Conservation (phyloP, 2,888 invertebrate species). For the Tenodera sinensis region DNA sequence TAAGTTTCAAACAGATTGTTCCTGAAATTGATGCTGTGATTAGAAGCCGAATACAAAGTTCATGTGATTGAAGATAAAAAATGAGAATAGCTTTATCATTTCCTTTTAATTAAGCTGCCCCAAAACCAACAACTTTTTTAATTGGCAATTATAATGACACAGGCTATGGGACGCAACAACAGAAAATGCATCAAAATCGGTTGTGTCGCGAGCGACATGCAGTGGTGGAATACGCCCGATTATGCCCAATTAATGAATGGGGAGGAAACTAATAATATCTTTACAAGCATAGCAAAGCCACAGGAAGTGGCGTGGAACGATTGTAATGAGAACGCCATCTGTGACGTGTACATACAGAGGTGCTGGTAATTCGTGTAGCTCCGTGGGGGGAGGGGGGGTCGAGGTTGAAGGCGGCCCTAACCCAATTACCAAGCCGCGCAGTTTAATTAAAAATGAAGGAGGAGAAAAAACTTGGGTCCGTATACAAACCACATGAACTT, state of each 20-base stretch:
- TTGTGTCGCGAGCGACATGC: background rate
- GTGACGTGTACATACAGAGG: background rate
- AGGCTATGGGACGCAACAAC: no score
- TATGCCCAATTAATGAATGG: background rate
- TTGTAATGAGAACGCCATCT: background rate
- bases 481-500: background rate
- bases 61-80: no score
- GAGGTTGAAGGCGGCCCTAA: background rate
- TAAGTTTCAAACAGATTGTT: no score
- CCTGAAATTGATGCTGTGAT: no score
- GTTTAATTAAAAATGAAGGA: background rate
- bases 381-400: background rate
- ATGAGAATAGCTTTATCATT: no score
- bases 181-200: background rate
- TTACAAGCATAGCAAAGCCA: background rate
- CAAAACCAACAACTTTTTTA: no score
- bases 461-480: background rate
- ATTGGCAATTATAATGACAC: no score
- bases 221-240: background rate
- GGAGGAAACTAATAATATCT: background rate
- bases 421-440: background rate
- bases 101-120: no score
- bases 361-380: background rate
- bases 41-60: no score
- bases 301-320: background rate